Evolutionary conservation across 2,113 vertebrate species (phyloP), one percentile per base, ranked within the genome.

Genomic region (Spermophilus dauricus): DNA sequence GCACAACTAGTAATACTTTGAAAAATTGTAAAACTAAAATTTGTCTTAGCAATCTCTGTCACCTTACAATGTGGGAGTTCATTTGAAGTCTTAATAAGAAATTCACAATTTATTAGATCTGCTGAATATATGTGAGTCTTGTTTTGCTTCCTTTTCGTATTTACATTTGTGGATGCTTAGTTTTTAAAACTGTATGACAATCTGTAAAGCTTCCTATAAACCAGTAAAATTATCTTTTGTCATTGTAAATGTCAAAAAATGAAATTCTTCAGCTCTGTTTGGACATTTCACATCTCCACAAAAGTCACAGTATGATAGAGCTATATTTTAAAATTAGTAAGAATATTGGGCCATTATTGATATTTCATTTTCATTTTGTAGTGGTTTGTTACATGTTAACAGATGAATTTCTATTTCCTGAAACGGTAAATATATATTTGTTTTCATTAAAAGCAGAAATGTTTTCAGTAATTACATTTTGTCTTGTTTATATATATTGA

Each of bases 401-500:
- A 88, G 75, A 42, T 83, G 5, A 83, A 95, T 97, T 93, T 91
- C 32, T 69, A 88, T 94, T 97, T 95, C n/a, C 20, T 61, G n/a
- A 95, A 96, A 63, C 30, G 77, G 37, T 32, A 88, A 93, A 96
- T 51, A 85, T 86, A 12, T 75, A 96, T 97, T 92, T 97, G 9
- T 97, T 94, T 96, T 89, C 82, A 63, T 92, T 97, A 95, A 77
- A 69, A 96, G 77, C 51, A 97, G 56, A 37, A 7, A 2, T 34
- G 22, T 88, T 37, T 92, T 84, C 77, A 87, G 1, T 83, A 95
- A 96, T 96, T 85, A 93, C 20, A 82, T 96, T 14, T 39, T 70
- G 6, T 86, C 83, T 96, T 94, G 4, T 92, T 96, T 81, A 80
- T 97, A 92, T 97, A 82, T 83, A 45, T 70, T 99, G 99, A 98